Evolutionary conservation across 2,797 vertebrate genomes (phyloP).

Genomic region (Sebastiscus albofasciatus): DNA sequence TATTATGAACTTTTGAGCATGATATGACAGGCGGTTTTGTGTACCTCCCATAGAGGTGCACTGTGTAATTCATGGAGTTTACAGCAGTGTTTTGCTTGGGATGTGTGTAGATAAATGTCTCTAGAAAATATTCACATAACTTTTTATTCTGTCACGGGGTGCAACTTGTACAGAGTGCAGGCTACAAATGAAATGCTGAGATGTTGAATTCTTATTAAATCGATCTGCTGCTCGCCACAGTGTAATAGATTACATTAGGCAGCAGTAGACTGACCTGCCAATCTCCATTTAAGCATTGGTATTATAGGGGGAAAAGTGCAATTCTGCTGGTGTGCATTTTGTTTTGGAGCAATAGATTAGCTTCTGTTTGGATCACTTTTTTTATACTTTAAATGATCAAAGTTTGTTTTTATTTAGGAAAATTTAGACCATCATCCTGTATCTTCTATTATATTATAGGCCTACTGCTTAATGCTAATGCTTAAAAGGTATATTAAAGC

Average conservation of each 20-base stretch:
- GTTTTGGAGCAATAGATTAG: background rate
- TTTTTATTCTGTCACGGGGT: background rate
- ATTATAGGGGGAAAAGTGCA: background rate
- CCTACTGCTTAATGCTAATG: background rate
- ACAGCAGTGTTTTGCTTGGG: constrained; percentile 7
- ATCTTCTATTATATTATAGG: background rate
- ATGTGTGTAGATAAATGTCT: constrained; percentile 38
- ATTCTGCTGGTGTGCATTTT: background rate
- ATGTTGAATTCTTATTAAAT: constrained; percentile 25
- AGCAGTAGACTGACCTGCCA: constrained; percentile 16
- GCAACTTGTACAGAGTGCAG: constrained; percentile 4
- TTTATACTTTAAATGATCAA: background rate
- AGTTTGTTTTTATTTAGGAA: background rate
- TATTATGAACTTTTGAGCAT: constrained; percentile 68
- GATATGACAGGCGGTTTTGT: constrained; percentile 62
- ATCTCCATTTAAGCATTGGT: constrained; percentile 17
- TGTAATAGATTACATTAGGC: constrained; percentile 40
- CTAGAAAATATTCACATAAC: constrained; percentile 5
- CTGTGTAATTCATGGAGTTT: constrained; percentile 31
- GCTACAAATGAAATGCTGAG: constrained; percentile 29
- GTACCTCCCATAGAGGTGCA: constrained; percentile 17
- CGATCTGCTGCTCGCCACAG: background rate
- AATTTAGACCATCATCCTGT: background rate
- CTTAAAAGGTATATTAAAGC: background rate
- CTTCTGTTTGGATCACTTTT: background rate